phyloP scores from a whole-genome alignment of 2,797 vertebrate genomes.

The Gymnothorax javanicus region DNA sequence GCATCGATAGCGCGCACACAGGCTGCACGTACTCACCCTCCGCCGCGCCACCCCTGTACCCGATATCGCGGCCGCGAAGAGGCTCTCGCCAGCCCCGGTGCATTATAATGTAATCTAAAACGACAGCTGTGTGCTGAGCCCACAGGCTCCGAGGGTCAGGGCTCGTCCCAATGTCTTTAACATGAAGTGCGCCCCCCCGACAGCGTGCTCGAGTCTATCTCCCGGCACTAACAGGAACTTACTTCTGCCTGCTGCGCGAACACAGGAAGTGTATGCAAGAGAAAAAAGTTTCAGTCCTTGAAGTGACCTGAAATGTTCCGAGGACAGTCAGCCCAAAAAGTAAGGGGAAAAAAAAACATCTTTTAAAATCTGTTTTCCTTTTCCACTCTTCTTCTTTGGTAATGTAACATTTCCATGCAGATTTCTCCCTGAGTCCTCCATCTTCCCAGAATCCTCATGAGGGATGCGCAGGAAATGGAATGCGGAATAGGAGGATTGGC shows the following conservation, averaged over 20 bases:
- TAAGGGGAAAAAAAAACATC: not conserved
- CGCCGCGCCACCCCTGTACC: not conserved
- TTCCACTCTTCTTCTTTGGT: not conserved
- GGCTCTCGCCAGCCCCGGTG: not conserved
- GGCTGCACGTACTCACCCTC: not conserved
- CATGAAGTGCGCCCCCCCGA: not conserved
- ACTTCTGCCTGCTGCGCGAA: no score
- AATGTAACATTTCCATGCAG: not conserved
- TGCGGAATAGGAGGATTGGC: not conserved
- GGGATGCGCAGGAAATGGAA: not conserved
- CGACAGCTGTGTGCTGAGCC: not conserved
- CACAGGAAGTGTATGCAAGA: not conserved
- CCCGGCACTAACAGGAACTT: not conserved
- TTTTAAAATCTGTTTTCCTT: not conserved
- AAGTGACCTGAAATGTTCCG: not conserved
- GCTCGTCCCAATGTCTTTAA: not conserved
- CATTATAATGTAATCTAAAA: not conserved
- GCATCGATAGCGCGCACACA: not conserved
- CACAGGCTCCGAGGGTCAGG: not conserved
- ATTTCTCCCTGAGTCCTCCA: slow-evolving; percentile 15
- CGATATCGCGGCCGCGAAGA: not conserved
- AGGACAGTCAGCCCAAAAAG: not conserved
- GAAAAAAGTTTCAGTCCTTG: not conserved
- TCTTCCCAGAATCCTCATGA: not conserved
- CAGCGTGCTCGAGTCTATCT: not conserved